Percentiles rank a stretch among this genome's conserved stretches.
Conservation (phyloP, 1,140 invertebrate species). For the Zophobas atratus region DNA sequence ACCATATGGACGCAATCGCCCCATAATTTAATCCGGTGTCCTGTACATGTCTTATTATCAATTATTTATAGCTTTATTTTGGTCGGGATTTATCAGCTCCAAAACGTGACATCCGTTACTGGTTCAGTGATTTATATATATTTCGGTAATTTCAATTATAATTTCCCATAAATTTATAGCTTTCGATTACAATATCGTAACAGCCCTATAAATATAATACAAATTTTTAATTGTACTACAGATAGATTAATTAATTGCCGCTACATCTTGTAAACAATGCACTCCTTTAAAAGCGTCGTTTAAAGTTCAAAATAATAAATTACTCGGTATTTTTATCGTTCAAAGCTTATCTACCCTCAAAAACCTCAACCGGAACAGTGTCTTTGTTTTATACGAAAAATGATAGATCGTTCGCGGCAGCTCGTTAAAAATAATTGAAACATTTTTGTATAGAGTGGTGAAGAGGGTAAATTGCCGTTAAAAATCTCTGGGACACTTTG, state of each 20-base stretch:
- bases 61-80: constrained; percentile 42
- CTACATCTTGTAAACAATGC: constrained; percentile 17
- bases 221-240: constrained; percentile 22
- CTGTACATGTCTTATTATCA: constrained; percentile 30
- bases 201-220: constrained; percentile 25
- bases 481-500: constrained; percentile 26
- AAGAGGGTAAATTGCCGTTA: constrained; percentile 37
- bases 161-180: constrained; percentile 37
- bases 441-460: constrained; percentile 36
- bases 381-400: constrained; percentile 38
- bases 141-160: constrained; percentile 40
- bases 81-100: constrained; percentile 34
- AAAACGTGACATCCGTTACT: constrained; percentile 22
- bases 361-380: constrained; percentile 19
- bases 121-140: constrained; percentile 38
- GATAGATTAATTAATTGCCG: constrained; percentile 27
- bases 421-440: constrained; percentile 42
- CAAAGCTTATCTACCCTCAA: constrained; percentile 28
- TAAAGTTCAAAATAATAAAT: constrained; percentile 29
- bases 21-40: constrained; percentile 36
- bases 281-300: neutral
- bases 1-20: constrained; percentile 1
- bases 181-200: constrained; percentile 39
- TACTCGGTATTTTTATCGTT: constrained; percentile 27
- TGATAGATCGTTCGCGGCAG: constrained; percentile 35